Evolutionary conservation across 2,113 vertebrate species (phyloP).

Genomic region (Phaethon lepturus): DNA sequence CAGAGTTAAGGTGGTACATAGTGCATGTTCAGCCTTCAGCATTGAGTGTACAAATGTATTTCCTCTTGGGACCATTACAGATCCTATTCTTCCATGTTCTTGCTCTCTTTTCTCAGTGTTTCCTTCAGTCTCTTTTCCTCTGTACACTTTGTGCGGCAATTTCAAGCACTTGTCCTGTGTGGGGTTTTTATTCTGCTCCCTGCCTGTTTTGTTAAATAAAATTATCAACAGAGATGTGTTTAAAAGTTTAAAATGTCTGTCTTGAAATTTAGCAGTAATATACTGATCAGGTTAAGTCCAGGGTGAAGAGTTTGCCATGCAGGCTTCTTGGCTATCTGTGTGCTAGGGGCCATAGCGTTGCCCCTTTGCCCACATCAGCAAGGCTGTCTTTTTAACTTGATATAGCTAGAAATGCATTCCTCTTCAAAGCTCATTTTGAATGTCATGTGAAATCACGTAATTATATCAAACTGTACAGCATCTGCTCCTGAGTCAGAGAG

Average conservation of each 20-base stretch:
- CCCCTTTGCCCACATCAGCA: rapidly evolving
- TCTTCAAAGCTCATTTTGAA: slow-evolving; percentile 21
- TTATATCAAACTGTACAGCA: slow-evolving; percentile 38
- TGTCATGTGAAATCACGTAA: slow-evolving; percentile 48
- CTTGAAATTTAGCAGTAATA: background rate
- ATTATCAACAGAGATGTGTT: background rate
- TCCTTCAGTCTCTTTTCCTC: background rate
- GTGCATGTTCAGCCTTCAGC: background rate
- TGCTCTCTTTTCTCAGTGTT: background rate
- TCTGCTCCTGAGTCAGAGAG: slow-evolving; percentile 51
- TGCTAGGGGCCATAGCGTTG: background rate
- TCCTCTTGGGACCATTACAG: rapidly evolving
- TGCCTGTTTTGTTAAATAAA: background rate
- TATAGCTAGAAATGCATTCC: background rate
- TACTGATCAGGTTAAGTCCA: background rate
- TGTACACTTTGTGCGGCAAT: background rate
- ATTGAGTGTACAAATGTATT: background rate
- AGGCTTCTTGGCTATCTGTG: background rate
- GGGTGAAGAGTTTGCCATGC: background rate
- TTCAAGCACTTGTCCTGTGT: background rate
- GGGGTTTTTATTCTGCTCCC: background rate
- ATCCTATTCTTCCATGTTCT: rapidly evolving
- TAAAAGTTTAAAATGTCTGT: background rate
- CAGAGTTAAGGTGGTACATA: background rate
- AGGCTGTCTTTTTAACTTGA: background rate